Conservation (phyloP, 2,888 invertebrate species). For the Globia sparganii region DNA sequence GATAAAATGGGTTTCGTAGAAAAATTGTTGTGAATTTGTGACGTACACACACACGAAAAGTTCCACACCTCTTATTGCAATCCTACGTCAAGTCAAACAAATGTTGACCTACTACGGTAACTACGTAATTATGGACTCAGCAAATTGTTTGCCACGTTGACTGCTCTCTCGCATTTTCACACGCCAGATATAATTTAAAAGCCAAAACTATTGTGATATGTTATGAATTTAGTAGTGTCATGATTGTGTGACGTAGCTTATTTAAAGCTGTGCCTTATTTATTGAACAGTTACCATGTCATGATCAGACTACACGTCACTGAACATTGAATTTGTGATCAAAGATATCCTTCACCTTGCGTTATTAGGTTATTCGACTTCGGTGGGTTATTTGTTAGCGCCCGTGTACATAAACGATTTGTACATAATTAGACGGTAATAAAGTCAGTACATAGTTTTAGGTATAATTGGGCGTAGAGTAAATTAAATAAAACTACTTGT, state of each 20-base stretch:
- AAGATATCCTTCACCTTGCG: conserved; percentile 67
- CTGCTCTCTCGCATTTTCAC: conserved; percentile 68
- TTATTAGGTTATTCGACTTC: conserved; percentile 57
- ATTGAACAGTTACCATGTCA: conserved; percentile 66
- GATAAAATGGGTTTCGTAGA: conserved; percentile 61
- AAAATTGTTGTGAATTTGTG: conserved; percentile 68
- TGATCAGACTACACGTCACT: conserved; percentile 57
- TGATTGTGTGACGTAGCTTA: conserved; percentile 46
- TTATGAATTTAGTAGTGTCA: conserved; percentile 67
- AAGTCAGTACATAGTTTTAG: neutral
- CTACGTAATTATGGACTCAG: conserved; percentile 76
- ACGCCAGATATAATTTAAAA: conserved; percentile 68
- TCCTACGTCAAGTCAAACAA: conserved; percentile 80
- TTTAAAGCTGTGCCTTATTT: conserved; percentile 42
- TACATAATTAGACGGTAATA: conserved; percentile 45
- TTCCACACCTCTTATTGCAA: conserved; percentile 83
- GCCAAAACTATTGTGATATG: conserved; percentile 65
- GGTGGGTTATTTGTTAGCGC: conserved; percentile 38
- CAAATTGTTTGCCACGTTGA: conserved; percentile 58
- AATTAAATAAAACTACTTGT: conserved; percentile 18
- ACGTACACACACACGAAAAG: conserved; percentile 81
- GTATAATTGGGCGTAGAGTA: conserved; percentile 17
- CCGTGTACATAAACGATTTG: conserved; percentile 40
- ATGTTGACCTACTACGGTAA: conserved; percentile 82
- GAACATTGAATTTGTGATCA: conserved; percentile 64